Conservation (phyloP, 1,140 invertebrate species). For the Calosoma granatense region DNA sequence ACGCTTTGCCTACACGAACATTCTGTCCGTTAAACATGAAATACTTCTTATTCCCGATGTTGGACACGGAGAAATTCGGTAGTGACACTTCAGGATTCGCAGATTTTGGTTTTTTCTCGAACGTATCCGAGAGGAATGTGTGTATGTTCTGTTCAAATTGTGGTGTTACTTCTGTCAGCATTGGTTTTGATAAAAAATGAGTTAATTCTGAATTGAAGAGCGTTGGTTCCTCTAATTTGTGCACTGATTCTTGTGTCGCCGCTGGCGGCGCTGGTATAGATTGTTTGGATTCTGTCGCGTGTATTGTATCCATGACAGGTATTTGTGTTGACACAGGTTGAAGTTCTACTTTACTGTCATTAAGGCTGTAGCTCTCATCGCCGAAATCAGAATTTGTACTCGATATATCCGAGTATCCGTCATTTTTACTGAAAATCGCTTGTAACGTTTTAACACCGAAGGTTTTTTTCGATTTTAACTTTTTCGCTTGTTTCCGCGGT, state of each 20-base stretch:
- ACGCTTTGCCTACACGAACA: constrained; percentile 30
- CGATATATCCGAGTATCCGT: constrained; percentile 33
- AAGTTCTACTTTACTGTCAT: background rate
- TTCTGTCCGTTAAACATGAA: constrained; percentile 27
- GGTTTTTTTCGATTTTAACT: constrained; percentile 30
- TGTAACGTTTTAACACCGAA: constrained; percentile 36
- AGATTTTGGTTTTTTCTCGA: constrained; percentile 26
- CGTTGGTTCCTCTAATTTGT: background rate
- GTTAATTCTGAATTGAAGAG: background rate
- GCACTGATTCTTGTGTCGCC: background rate
- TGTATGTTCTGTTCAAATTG: constrained; percentile 35
- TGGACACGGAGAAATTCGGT: background rate
- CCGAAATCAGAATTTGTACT: constrained; percentile 31
- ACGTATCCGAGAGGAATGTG: constrained; percentile 31
- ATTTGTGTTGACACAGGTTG: background rate
- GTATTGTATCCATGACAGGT: background rate
- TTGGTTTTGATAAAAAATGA: constrained; percentile 13
- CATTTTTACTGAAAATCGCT: constrained; percentile 34
- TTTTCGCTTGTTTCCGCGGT: constrained; percentile 24
- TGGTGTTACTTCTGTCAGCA: constrained; percentile 26
- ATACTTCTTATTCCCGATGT: constrained; percentile 27
- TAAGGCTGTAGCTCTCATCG: constrained; percentile 18
- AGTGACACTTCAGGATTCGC: constrained; percentile 14
- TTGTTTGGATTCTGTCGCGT: background rate
- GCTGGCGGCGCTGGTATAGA: background rate